Evolutionary conservation across 1,140 invertebrate genomes (phyloP), one percentile per base, ranked within the genome.

Genomic region (Cydia pomonella): DNA sequence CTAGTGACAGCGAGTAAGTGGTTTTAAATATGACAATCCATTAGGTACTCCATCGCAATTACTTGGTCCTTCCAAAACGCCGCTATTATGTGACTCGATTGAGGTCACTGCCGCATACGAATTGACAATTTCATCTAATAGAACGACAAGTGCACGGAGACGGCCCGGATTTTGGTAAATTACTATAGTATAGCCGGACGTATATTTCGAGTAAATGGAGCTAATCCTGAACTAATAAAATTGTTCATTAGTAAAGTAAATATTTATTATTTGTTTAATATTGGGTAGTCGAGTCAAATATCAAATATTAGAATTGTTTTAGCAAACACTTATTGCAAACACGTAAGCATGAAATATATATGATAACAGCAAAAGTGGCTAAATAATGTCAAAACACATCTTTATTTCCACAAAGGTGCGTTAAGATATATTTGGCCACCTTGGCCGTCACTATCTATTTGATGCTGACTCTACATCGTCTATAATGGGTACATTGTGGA

Each of bases 121-220:
- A 81, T 84, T 69, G 81, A 53, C 78, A 76, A 80, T 82, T 82
- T 79, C 41, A 23, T 18, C 25, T 80, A 84, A 80, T 82, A 74
- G 76, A 76, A 82, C 74, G 73, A 78, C 75, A 81, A 79, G 72
- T 77, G 66, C 64, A 64, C 73, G 71, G 27, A 74, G 44, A 44
- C 29, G 64, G 64, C 64, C 64, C 21, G 10, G 64, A 21, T 69
- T 69, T 38, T 38, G 18, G 6, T 69, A 23, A n/a, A 69, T 9
- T 38, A 38, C n/a, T 33, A 16, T 18, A 9, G 29, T 69, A 69
- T 21, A 18, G 29, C 64, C 16, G n/a, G 4, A 13, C 29, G 66
- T 74, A 66, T 18, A 50, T 69, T 75, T 75, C 53, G 69, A 74
- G 44, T 71, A 29, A 44, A 44, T 44, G 41, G 41, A 44, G 41